Conservation (phyloP, 1,140 invertebrate species). For the Cecropterus lyciades region DNA sequence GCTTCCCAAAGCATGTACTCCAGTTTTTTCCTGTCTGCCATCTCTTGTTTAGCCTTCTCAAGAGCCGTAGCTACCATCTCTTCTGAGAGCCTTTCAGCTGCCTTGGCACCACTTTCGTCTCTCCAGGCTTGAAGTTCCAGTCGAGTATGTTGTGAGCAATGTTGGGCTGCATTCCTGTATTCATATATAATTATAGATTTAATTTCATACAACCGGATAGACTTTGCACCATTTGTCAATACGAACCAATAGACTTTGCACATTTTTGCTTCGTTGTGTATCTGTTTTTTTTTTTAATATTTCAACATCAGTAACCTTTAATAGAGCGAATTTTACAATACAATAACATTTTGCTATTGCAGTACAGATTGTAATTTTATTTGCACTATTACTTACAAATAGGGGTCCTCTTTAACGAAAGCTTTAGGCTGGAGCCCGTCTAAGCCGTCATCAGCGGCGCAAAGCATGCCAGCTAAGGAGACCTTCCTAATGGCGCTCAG, state of each 20-base stretch:
- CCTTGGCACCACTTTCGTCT: slow-evolving; percentile 78
- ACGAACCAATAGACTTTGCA: too few relatives aligned
- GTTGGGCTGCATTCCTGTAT: slow-evolving; percentile 90
- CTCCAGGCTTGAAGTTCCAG: slow-evolving; percentile 88
- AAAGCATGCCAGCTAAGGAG: slow-evolving; percentile 92
- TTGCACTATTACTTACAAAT: slow-evolving; percentile 88
- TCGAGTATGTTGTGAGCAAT: slow-evolving; percentile 89
- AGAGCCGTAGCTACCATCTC: slow-evolving; percentile 87
- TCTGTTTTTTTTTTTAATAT: too few relatives aligned
- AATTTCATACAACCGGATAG: too few relatives aligned
- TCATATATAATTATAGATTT: too few relatives aligned
- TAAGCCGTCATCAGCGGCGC: slow-evolving; percentile 90
- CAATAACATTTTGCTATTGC: too few relatives aligned
- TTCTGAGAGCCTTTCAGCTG: slow-evolving; percentile 78
- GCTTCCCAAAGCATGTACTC: slow-evolving; percentile 91
- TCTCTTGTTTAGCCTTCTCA: slow-evolving; percentile 89
- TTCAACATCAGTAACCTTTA: too few relatives aligned
- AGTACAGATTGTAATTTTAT: too few relatives aligned
- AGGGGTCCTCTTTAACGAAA: slow-evolving; percentile 94
- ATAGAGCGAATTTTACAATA: too few relatives aligned
- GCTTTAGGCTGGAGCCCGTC: slow-evolving; percentile 91
- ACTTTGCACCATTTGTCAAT: too few relatives aligned
- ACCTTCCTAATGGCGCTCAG: slow-evolving; percentile 94
- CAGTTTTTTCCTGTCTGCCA: slow-evolving; percentile 88
- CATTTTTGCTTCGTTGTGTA: too few relatives aligned